Base-by-base conservation (phyloP, 2,888 invertebrate genomes). In the Sisyra terminalis region DNA sequence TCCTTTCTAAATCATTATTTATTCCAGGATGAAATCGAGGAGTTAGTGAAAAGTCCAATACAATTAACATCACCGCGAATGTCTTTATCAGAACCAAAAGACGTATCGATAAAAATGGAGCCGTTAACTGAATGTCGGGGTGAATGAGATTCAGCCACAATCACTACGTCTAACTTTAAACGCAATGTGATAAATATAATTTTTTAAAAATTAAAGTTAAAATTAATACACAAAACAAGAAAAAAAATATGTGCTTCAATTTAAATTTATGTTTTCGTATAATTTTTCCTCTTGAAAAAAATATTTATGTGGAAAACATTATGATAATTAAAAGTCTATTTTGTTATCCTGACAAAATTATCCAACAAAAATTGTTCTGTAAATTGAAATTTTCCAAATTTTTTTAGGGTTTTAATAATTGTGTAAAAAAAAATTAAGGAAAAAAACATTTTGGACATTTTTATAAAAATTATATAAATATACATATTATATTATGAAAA, bases 81-180 rank as follows among this genome's bases (percentile, higher is more conserved):
- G 36, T 14, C 40, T 34, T 45, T 55, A 44, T 60, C 61, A 49
- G 65, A 65, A 52, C 55, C 63, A 48, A 63, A 71, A 55, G 65
- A 66, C 51, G 61, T 75, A 53, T 73, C 72, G 50, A 79, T 81
- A 49, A 81, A 81, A 64, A 69, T 83, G 61, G 84, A 83, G 60
- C 76, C 77, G 46, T 61, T 77, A 45, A 65, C 74, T 46, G 74
- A 73, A 56, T 72, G 72, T 53, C 71, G 73, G 46, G 76, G 77
- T 59, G 73, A 75, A 59, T 78, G 72, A 53, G 65, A 64, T 52
- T 58, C 67, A 56, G 53, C 54, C 57, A 50, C 53, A 57, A 55
- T 59, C 13, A 34, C 13, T 34, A 37, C 37, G 17, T 15, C 14
- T 11, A 16, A 37, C 55, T 56, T 13, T 39, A 29, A 14, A 32